Conservation (phyloP, 1,140 invertebrate species). For the Zaprionus lachaisei region DNA sequence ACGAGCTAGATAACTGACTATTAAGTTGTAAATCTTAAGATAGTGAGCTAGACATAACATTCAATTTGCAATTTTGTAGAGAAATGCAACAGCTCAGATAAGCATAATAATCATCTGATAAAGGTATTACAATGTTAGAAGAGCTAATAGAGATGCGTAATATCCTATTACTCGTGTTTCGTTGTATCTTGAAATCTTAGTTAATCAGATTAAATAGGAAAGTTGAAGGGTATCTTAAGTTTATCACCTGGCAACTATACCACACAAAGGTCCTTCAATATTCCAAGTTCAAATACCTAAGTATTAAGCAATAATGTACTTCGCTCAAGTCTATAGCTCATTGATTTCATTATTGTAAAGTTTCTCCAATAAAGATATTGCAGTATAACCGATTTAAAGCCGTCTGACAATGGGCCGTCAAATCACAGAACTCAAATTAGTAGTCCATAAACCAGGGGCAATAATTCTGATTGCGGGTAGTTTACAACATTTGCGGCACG, state of each 20-base stretch:
- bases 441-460: conserved; percentile 10
- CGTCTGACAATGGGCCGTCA: neutral
- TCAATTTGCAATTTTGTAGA: conserved; percentile 15
- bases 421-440: conserved; percentile 15
- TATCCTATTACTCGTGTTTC: neutral
- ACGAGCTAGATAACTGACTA: conserved; percentile 34
- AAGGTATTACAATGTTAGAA: neutral
- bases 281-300: neutral
- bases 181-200: no score
- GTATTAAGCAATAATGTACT: neutral
- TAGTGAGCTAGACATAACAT: neutral
- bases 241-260: neutral
- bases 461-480: neutral
- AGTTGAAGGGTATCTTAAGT: no score
- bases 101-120: neutral
- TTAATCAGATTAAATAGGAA: no score
- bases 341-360: neutral
- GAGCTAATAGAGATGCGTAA: neutral
- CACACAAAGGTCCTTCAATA: neutral
- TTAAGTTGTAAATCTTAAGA: neutral
- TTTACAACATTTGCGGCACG: conserved; percentile 12
- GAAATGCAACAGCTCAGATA: neutral
- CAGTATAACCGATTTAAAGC: neutral
- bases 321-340: neutral
- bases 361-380: neutral